phyloP scores from a whole-genome alignment of 1,140 invertebrate genomes.

The Drosophila novamexicana region DNA sequence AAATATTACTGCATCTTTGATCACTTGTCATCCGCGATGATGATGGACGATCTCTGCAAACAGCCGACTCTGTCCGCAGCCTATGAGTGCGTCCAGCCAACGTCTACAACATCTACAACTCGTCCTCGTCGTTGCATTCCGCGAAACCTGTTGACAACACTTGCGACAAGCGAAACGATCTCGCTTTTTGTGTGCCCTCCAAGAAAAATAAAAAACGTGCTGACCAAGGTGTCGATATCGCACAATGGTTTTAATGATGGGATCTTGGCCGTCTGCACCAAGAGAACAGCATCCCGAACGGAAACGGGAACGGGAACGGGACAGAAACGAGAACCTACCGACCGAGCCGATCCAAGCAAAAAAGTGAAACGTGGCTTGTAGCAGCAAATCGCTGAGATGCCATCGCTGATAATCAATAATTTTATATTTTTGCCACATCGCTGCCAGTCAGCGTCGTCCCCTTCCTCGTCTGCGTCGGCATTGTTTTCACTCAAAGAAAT shows the following conservation, averaged over 20 bases:
- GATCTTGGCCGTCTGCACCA: conserved; percentile 46
- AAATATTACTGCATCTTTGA: conserved; percentile 82
- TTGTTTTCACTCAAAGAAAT: conserved; percentile 31
- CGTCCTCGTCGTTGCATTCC: conserved; percentile 52
- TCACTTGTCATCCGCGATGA: conserved; percentile 78
- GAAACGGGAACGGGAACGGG: conserved; percentile 7
- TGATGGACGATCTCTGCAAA: conserved; percentile 66
- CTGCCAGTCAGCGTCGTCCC: conserved; percentile 12
- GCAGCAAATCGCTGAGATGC: conserved; percentile 76
- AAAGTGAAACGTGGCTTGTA: conserved; percentile 61
- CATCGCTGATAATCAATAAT: conserved; percentile 81
- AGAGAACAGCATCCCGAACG: background rate
- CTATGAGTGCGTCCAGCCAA: background rate
- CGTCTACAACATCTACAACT: conserved; percentile 11
- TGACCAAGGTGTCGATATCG: conserved; percentile 77
- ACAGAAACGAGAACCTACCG: conserved; percentile 15
- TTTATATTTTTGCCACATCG: conserved; percentile 77
- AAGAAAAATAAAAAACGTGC: conserved; percentile 39
- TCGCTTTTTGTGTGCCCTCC: conserved; percentile 67
- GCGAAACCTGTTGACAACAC: conserved; percentile 80
- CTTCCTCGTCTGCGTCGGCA: conserved; percentile 31
- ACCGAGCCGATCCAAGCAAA: conserved; percentile 14
- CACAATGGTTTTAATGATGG: conserved; percentile 83
- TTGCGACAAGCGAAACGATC: conserved; percentile 82
- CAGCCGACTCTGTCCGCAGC: background rate